A percentile compares a stretch with the other conserved stretches of the same genome.
Conservation (phyloP, 2,113 vertebrate genomes). For the Gorsachius goisagi region DNA sequence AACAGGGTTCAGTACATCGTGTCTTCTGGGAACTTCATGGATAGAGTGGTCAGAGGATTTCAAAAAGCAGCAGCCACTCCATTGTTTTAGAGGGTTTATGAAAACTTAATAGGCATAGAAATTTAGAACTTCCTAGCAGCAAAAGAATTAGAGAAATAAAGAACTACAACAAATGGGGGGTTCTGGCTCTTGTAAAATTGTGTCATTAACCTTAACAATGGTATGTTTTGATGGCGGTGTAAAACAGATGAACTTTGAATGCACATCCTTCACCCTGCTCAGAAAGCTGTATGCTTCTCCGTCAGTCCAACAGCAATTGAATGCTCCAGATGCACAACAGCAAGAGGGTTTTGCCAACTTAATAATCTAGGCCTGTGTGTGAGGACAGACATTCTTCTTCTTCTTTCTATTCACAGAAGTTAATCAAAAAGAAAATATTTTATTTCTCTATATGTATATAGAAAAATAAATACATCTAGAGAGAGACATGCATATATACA, state of each 20-base stretch:
- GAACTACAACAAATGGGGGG: background rate
- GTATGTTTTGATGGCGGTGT: background rate
- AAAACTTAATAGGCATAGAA: background rate
- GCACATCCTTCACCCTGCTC: background rate
- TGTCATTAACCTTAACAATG: background rate
- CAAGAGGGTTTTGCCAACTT: background rate
- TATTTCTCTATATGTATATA: background rate
- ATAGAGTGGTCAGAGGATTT: background rate
- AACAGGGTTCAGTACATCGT: background rate
- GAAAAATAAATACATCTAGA: accelerated
- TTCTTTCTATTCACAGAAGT: background rate
- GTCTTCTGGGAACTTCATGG: background rate
- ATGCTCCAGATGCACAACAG: background rate
- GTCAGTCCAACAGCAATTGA: background rate
- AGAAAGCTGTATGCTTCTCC: background rate
- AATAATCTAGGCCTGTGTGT: background rate
- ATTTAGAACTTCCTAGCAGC: background rate
- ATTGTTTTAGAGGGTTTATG: background rate
- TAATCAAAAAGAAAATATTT: background rate
- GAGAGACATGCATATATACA: accelerated
- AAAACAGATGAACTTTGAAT: background rate
- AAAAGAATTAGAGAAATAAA: background rate
- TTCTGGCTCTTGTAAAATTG: background rate
- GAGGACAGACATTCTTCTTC: background rate
- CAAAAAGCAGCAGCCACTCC: background rate